These are phyloP conservation scores for Chanos chanos DNA, from an alignment of 2,797 vertebrate species.

Conservation along the genomic window DNA sequence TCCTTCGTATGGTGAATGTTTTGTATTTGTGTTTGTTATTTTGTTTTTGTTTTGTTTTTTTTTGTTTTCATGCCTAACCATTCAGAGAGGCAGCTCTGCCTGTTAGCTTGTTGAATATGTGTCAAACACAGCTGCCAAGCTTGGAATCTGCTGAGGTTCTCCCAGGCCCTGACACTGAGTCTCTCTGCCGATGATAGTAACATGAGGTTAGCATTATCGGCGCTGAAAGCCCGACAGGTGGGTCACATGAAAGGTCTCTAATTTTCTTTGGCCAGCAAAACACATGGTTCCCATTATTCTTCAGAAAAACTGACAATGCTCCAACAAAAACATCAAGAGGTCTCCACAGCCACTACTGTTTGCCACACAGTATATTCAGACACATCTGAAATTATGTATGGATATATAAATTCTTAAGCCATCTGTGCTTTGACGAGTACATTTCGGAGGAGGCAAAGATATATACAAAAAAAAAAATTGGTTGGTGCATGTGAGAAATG, in stretches of 20 bases:
- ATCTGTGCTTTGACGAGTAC: constrained; percentile 42
- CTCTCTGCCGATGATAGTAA: constrained; percentile 66
- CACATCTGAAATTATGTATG: constrained; percentile 59
- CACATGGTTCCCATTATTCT: constrained; percentile 87
- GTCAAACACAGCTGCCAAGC: constrained; percentile 12
- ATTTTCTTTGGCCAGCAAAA: constrained; percentile 75
- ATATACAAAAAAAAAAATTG: constrained; percentile 55
- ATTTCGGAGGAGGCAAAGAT: constrained; percentile 44
- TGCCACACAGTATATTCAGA: constrained; percentile 57
- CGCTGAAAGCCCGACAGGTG: constrained; percentile 84
- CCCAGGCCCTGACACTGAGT: constrained; percentile 30
- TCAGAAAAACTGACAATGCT: constrained; percentile 82
- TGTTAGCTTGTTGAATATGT: constrained; percentile 15
- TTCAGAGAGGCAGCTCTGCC: constrained; percentile 34
- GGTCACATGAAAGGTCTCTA: constrained; percentile 79
- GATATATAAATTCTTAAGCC: constrained; percentile 52
- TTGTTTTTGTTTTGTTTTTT: constrained; percentile 10
- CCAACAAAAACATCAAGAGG: constrained; percentile 57
- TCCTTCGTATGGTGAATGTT: not conserved
- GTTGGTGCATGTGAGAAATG: constrained; percentile 41
- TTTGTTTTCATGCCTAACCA: too few relatives aligned
- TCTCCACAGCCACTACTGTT: constrained; percentile 51
- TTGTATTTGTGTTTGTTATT: constrained; percentile 23
- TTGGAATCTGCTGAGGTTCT: not conserved
- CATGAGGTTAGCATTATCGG: constrained; percentile 76